Evolutionary conservation across 1,140 invertebrate species (phyloP).

Genomic region (Aleiodes sp.): DNA sequence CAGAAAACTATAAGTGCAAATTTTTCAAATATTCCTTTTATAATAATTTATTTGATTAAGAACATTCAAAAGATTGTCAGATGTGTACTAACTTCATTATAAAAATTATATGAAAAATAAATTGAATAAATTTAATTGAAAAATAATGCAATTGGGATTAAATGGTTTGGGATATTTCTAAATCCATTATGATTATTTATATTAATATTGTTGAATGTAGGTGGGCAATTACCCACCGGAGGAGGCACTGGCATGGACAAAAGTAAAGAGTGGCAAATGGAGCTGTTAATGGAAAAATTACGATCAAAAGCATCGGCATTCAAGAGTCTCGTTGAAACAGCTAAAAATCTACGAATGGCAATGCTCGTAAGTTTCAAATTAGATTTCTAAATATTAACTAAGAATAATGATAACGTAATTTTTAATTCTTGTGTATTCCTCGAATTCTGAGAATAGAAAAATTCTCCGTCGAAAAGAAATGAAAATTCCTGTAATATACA

Average conservation of each 20-base stretch:
- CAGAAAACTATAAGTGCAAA: too few relatives aligned
- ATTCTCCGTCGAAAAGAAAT: slow-evolving; percentile 7
- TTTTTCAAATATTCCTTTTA: too few relatives aligned
- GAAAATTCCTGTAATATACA: slow-evolving; percentile 22
- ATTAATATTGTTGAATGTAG: slow-evolving; percentile 39
- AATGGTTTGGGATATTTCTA: too few relatives aligned
- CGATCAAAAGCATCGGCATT: slow-evolving; percentile 77
- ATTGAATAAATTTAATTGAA: slow-evolving; percentile 2
- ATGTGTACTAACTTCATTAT: too few relatives aligned
- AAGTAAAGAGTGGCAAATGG: slow-evolving; percentile 78
- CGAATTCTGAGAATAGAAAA: too few relatives aligned
- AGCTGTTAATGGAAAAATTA: slow-evolving; percentile 89
- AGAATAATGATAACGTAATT: slow-evolving; percentile 6
- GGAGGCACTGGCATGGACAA: slow-evolving; percentile 65
- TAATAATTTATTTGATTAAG: too few relatives aligned
- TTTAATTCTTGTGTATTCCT: too few relatives aligned
- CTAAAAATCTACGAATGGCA: slow-evolving; percentile 84
- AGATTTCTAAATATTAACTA: slow-evolving; percentile 18
- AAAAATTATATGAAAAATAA: too few relatives aligned
- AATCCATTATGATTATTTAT: slow-evolving; percentile 11
- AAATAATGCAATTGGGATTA: too few relatives aligned
- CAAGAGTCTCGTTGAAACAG: slow-evolving; percentile 83
- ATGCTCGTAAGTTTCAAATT: slow-evolving; percentile 74
- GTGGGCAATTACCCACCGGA: slow-evolving; percentile 52
- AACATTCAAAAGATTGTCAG: too few relatives aligned